These are phyloP conservation scores for Coleophora flavipennella DNA, from an alignment of 2,888 invertebrate species.

Conservation along the genomic window DNA sequence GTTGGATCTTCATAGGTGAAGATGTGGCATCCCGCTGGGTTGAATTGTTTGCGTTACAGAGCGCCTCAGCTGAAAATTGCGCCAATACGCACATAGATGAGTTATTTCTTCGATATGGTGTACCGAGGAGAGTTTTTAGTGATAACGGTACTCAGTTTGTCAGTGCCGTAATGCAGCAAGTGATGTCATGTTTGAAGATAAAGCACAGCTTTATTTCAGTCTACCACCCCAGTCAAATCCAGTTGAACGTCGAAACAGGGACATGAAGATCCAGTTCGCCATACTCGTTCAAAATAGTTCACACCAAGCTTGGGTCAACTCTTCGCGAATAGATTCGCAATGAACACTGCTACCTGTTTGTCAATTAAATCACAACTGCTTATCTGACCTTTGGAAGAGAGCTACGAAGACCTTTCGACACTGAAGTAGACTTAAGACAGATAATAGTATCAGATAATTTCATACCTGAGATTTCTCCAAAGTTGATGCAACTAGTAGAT, in stretches of 20 bases:
- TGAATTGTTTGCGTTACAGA: constrained; percentile 26
- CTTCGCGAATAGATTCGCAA: constrained; percentile 11
- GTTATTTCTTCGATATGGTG: constrained; percentile 16
- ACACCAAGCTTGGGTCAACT: constrained; percentile 17
- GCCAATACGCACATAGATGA: constrained; percentile 23
- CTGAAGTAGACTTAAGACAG: constrained; percentile 18
- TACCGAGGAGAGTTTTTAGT: constrained; percentile 11
- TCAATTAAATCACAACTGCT: constrained; percentile 25
- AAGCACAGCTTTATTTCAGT: constrained; percentile 20
- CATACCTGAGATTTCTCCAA: constrained; percentile 20
- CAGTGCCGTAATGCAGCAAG: constrained; percentile 13
- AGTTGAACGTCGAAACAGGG: constrained; percentile 25
- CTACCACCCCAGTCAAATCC: constrained; percentile 30
- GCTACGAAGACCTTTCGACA: constrained; percentile 28
- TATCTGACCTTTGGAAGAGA: constrained; percentile 33
- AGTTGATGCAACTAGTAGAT: constrained; percentile 2
- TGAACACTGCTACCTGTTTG: constrained; percentile 6
- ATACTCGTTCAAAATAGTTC: constrained; percentile 13
- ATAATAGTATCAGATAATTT: constrained; percentile 26
- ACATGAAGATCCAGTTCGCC: constrained; percentile 13
- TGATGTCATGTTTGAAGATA: constrained; percentile 20
- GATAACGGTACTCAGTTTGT: constrained; percentile 10
- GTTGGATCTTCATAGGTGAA: constrained; percentile 17
- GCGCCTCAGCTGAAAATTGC: constrained; percentile 25
- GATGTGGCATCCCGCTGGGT: constrained; percentile 15